Conservation (phyloP, 1,140 invertebrate genomes). For the Spodoptera frugiperda region DNA sequence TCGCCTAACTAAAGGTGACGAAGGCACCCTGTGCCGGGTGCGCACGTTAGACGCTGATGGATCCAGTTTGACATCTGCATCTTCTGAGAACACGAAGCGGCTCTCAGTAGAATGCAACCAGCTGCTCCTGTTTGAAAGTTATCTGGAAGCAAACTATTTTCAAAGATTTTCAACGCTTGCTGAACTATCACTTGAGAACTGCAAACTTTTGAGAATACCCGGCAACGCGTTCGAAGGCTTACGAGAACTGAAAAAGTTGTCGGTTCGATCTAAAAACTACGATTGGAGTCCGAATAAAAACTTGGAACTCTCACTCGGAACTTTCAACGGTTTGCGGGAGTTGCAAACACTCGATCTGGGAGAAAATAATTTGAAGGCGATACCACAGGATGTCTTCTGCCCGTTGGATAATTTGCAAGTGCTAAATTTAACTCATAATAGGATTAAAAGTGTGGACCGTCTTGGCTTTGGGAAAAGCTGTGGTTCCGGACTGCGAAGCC, state of each 20-base stretch:
- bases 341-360: constrained; percentile 92
- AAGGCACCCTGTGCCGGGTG: constrained; percentile 88
- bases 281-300: constrained; percentile 91
- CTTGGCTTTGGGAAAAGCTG: constrained; percentile 89
- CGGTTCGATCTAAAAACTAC: constrained; percentile 91
- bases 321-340: constrained; percentile 91
- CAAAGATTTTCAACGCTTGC: constrained; percentile 91
- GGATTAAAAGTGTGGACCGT: constrained; percentile 90
- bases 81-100: constrained; percentile 89
- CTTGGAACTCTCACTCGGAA: constrained; percentile 89
- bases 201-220: constrained; percentile 93
- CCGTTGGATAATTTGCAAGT: constrained; percentile 92
- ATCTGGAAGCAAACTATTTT: constrained; percentile 90
- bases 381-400: constrained; percentile 92
- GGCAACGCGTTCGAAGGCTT: constrained; percentile 92
- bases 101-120: constrained; percentile 92
- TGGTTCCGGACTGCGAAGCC: constrained; percentile 88
- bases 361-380: constrained; percentile 91
- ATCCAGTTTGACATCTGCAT: constrained; percentile 87
- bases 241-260: constrained; percentile 90
- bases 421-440: constrained; percentile 94
- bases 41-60: constrained; percentile 90
- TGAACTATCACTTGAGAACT: constrained; percentile 90
- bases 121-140: constrained; percentile 92
- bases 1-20: constrained; percentile 64